Conservation (phyloP, 1,140 invertebrate species). For the Cherax destructor region DNA sequence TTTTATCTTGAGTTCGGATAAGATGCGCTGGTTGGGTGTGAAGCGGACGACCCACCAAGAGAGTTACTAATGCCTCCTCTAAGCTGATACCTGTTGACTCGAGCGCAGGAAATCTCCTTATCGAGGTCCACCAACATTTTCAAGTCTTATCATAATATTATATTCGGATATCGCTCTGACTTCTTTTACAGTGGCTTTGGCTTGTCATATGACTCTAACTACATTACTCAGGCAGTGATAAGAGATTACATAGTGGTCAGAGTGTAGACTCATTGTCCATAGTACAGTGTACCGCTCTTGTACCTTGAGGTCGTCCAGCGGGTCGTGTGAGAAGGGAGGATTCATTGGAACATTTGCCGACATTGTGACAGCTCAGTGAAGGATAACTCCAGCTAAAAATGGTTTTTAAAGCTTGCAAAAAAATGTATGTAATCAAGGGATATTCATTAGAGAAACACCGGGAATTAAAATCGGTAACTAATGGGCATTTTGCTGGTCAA, state of each 20-base stretch:
- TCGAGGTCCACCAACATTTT: constrained; percentile 16
- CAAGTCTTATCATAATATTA: constrained; percentile 22
- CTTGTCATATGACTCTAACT: neutral
- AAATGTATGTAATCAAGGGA: constrained; percentile 46
- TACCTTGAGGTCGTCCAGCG: no score
- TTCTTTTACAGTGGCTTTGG: constrained; percentile 12
- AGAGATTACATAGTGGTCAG: neutral
- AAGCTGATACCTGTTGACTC: neutral
- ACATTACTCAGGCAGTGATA: neutral
- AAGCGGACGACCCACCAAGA: neutral
- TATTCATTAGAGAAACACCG: constrained; percentile 53
- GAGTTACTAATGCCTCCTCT: neutral
- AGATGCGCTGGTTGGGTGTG: constrained; percentile 4
- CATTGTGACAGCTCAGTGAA: constrained; percentile 32
- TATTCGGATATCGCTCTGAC: constrained; percentile 14
- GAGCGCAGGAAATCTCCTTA: constrained; percentile 28
- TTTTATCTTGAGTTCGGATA: constrained; percentile 8
- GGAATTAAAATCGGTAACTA: constrained; percentile 32
- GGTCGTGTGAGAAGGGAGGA: no score
- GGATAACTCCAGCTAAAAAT: constrained; percentile 36
- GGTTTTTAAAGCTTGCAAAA: constrained; percentile 39
- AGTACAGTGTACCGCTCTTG: no score
- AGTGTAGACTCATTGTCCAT: no score
- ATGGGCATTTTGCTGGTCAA: neutral
- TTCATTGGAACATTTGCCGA: constrained; percentile 35